Conservation (phyloP, 2,888 invertebrate genomes). For the Cabera pusaria region DNA sequence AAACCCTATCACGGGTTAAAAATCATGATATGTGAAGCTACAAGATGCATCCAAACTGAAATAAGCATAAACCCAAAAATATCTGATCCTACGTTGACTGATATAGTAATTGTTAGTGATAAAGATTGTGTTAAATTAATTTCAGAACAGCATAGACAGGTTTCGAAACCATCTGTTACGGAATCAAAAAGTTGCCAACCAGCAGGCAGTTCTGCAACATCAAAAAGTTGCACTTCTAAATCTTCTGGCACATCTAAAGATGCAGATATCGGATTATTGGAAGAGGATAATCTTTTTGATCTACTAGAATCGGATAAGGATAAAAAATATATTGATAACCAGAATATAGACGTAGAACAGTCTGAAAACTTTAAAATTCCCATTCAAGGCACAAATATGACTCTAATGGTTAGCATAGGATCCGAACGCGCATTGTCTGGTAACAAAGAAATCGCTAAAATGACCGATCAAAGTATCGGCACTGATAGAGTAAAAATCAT, state of each 20-base stretch:
- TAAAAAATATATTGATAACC: slow-evolving; percentile 9
- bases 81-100: slow-evolving; percentile 63
- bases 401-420: slow-evolving; percentile 54
- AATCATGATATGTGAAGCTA: slow-evolving; percentile 49
- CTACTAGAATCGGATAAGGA: slow-evolving; percentile 9
- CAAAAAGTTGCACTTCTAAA: slow-evolving; percentile 14
- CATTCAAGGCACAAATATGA: slow-evolving; percentile 74
- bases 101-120: slow-evolving; percentile 58
- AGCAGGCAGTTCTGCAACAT: slow-evolving; percentile 3
- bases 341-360: slow-evolving; percentile 22
- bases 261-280: slow-evolving; percentile 12
- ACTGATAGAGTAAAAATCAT: slow-evolving; percentile 39
- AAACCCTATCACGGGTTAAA: no score
- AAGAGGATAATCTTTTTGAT: slow-evolving; percentile 5
- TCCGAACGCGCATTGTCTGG: slow-evolving; percentile 25
- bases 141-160: slow-evolving; percentile 46
- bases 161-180: slow-evolving; percentile 32
- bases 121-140: slow-evolving; percentile 51
- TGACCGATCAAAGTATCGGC: slow-evolving; percentile 36
- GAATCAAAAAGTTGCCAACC: slow-evolving; percentile 22
- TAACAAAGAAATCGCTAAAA: slow-evolving; percentile 12
- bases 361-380: slow-evolving; percentile 60
- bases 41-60: slow-evolving; percentile 69
- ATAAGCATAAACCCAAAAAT: slow-evolving; percentile 71
- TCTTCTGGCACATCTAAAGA: slow-evolving; percentile 28